Base-by-base conservation (phyloP, 2,888 invertebrate species). In the Gymnocheta viridis region DNA sequence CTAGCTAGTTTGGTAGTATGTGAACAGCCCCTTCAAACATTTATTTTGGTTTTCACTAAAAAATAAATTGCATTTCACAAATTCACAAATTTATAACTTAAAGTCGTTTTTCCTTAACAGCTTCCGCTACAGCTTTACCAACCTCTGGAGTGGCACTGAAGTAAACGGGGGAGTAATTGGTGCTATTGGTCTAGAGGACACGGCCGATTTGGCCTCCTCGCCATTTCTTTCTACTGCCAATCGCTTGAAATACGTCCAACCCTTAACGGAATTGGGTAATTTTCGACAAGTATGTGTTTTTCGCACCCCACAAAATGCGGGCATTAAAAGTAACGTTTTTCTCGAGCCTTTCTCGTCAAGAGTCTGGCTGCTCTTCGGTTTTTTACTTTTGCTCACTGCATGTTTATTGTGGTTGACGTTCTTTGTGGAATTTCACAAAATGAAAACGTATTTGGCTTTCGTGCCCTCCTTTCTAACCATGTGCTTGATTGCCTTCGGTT, bases 271-370 rank as follows among this genome's bases (percentile, higher is more conserved):
- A 54, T 85, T 88, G 17, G 88, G 88, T 0, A 87, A 83, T 29
- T 90, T 91, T 67, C 90, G 90, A 6, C 91, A 93, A 19, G 89
- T 92, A 32, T 94, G 94, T 83, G 88, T 95, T 41, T 94, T 95
- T 89, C 93, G 93, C 12, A 93, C 93, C 29, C 94, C 94, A 0
- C 92, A 93, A 19, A 91, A 94, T 81, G 87, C 88, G 9, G 94
- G 94, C 0, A 92, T 93, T n/a, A 92, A 94, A 0, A 92, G 92
- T 56, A 94, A 94, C 85, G 93, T 94, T 6, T 94, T 94, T 86
- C 90, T 93, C 1, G 89, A 93, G 56, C 94, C 95, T 0, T 95
- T 95, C 86, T 92, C 92, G 32, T 87, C 87, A 0, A 85, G 89
- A 1, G 94, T 94, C 2, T 95, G 95, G 94, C 87, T 93, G 19